Evolutionary conservation across 92 coral and sea anemone genomes (phyloP), one percentile per base, ranked within the genome.

Genomic region (Zoanthus sansibaricus): DNA sequence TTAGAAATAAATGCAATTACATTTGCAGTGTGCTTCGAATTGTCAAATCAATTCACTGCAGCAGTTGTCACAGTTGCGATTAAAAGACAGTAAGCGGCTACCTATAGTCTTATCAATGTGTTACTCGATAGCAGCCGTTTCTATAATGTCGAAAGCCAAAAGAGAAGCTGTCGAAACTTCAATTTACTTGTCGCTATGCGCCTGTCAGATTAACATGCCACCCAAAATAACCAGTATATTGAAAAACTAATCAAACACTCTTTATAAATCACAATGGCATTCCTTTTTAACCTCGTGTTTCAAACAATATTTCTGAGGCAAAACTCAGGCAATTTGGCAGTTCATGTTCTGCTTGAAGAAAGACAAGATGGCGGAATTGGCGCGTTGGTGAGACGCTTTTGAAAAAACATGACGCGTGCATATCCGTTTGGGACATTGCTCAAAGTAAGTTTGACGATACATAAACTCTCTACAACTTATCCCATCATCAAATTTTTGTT

Each of bases 181-280:
- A 52, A 66, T 46, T 64, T 37, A 80, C 44, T 21, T 45, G 75
- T 64, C 74, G 74, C 85, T 64, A 47, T 66, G 44, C 66, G 85
- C 75, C 85, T 80, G 85, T 80, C 85, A 80, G 85, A 80, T 80
- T 80, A 80, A 69, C 58, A 62, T 21, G 44, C 73, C 75, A 80
- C 32, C 45, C 45, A 62, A 80, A 80, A 66, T 54, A 80, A 80
- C 75, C 59, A 80, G 75, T 70, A 49, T 64, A 71, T 80, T 14
- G 55, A 66, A 91, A 92, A 92, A 86, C 98, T 90, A 92, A 94
- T 87, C 89, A 86, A 94, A 94, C 98, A 92, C 92, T 91, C 94
- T 92, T 86, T 88, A 86, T 88, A 75, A 89, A 90, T 92, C 91
- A 90, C 94, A 91, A 83, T 84, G 87, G 14, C 25, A 45, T 48